Evolutionary conservation across 1,140 invertebrate species (phyloP), one percentile per base, ranked within the genome.

Genomic region (Heliconius hermathena): DNA sequence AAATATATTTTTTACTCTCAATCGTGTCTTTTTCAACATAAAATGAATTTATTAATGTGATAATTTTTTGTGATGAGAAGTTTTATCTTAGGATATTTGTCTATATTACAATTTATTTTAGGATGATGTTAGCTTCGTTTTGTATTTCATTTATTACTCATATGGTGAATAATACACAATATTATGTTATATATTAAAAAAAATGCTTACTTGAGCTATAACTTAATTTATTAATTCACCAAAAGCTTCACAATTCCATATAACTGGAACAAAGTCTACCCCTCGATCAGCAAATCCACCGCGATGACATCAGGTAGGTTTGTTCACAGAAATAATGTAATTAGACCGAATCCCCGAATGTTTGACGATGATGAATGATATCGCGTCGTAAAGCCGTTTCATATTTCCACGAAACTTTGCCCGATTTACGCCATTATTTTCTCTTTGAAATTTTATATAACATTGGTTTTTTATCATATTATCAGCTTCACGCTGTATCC

Each of bases 331-430:
- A 74, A 49, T 49, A 49, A 73, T 74, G 49, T 74, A 74, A 52
- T 49, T 52, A 52, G 22, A 41, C 36, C 22, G 71, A 73, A 73
- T 73, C 38, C 71, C 71, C 41, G 36, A 46, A 13, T 73, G 71
- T 73, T 49, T 73, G 71, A 73, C 41, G 71, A 73, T 73, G 71
- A 73, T 73, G 38, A 73, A 73, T 73, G 71, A 46, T 73, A 73
- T 46, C 41, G 11, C 36, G 71, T 11, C 71, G 49, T 36, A 73
- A 49, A 73, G 41, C 36, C 38, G 71, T n/a, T 66, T 26, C 22
- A 66, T 66, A 66, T 66, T 66, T 66, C 22, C 60, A 66, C 60
- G 26, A 26, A 66, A 66, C n/a, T 66, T 66, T 66, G 11, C 22
- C 22, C 26, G 60, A 66, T 66, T 66, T 66, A 26, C 60, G 60